phyloP scores from a whole-genome alignment of 1,140 invertebrate genomes.

The Neotoxoptera formosana region DNA sequence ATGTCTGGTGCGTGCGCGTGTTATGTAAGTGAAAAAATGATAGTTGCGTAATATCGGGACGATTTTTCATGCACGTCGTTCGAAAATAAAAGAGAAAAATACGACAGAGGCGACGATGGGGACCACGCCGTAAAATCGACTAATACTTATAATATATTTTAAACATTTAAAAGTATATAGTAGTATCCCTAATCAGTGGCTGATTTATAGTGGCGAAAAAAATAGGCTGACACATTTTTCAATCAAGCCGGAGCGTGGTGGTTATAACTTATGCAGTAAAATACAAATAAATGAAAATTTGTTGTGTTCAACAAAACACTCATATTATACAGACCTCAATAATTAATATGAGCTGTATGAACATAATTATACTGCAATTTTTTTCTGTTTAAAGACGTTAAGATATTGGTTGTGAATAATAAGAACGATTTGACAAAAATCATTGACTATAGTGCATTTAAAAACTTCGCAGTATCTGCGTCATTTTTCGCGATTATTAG shows the following conservation, averaged over 20 bases:
- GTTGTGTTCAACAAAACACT: background rate
- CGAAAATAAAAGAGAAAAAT: background rate
- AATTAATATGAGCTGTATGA: background rate
- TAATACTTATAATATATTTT: background rate
- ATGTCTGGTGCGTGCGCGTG: background rate
- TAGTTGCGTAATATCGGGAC: background rate
- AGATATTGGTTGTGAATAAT: background rate
- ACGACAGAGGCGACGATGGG: background rate
- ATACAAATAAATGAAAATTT: background rate
- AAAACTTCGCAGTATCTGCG: too few relatives aligned
- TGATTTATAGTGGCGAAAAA: background rate
- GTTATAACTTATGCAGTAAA: background rate
- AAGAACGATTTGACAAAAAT: too few relatives aligned
- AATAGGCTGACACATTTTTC: background rate
- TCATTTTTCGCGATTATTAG: too few relatives aligned
- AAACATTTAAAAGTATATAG: background rate
- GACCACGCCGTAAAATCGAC: background rate
- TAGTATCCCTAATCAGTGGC: background rate
- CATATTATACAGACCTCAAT: background rate
- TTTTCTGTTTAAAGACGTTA: background rate
- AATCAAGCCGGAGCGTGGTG: background rate
- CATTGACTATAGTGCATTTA: too few relatives aligned
- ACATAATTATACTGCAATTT: background rate
- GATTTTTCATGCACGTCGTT: constrained; percentile 42
- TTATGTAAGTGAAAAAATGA: constrained; percentile 23